Evolutionary conservation across 2,113 vertebrate genomes (phyloP).

Genomic region (Leucopsar rothschildi): DNA sequence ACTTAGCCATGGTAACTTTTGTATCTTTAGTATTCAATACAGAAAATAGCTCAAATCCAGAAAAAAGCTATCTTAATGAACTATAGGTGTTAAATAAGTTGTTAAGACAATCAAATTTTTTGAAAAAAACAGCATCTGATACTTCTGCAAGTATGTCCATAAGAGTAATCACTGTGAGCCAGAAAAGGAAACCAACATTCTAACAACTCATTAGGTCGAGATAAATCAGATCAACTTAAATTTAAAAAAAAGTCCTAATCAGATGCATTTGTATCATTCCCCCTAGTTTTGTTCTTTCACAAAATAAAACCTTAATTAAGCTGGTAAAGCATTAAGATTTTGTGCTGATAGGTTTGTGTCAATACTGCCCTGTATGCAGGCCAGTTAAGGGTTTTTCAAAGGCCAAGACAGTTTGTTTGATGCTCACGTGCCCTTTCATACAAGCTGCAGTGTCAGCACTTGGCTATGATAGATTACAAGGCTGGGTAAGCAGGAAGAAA

Average conservation of each 20-base stretch:
- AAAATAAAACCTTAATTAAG: background rate
- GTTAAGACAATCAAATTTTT: background rate
- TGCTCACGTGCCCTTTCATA: background rate
- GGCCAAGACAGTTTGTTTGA: conserved; percentile 4
- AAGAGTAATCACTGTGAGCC: background rate
- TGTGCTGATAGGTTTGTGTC: background rate
- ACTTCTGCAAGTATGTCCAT: background rate
- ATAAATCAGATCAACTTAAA: background rate
- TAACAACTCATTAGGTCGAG: background rate
- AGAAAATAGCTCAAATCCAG: background rate
- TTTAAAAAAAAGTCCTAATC: background rate
- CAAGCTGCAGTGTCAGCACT: background rate
- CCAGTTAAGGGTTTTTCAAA: conserved; percentile 10
- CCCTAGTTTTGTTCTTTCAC: background rate
- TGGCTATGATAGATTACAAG: background rate
- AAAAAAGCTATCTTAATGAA: background rate
- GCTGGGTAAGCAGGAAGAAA: background rate
- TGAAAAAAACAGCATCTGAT: background rate
- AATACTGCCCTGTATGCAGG: background rate
- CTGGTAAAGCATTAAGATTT: background rate
- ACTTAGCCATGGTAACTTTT: background rate
- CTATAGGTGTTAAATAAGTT: background rate
- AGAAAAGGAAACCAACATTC: background rate
- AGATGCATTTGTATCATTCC: background rate
- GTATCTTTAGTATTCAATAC: background rate